A percentile compares a stretch with the other conserved stretches of the same genome.
Conservation (phyloP, 1,140 invertebrate species). For the Caerostris extrusa region DNA sequence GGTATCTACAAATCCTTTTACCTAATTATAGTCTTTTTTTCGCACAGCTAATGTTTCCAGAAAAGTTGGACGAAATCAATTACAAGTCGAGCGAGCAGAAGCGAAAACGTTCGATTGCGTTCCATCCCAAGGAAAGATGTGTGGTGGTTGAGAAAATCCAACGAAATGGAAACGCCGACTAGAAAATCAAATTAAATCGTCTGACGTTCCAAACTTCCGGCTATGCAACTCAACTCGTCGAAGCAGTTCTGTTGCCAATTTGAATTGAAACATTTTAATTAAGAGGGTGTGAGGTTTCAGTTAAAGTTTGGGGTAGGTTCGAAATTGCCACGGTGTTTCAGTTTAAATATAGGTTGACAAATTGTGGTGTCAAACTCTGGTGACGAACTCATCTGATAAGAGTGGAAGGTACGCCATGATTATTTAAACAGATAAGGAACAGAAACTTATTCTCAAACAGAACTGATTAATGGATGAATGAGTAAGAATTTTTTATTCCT, state of each 20-base stretch:
- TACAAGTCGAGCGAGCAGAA: conserved; percentile 38
- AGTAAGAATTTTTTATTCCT: too few relatives aligned
- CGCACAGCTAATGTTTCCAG: not conserved
- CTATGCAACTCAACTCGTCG: conserved; percentile 11
- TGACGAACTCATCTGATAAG: too few relatives aligned
- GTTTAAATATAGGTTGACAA: not conserved
- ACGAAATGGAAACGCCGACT: conserved; percentile 22
- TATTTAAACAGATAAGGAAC: too few relatives aligned
- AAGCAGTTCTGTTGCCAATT: not conserved
- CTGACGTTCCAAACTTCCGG: not conserved
- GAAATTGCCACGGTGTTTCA: not conserved
- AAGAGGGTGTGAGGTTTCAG: not conserved
- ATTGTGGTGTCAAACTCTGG: not conserved
- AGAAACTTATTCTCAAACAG: too few relatives aligned
- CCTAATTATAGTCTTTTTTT: conserved; percentile 65
- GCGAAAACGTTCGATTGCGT: conserved; percentile 42
- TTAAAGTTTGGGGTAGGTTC: not conserved
- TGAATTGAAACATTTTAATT: not conserved
- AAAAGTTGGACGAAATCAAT: conserved; percentile 56
- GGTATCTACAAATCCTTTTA: conserved; percentile 61
- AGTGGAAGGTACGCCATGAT: too few relatives aligned
- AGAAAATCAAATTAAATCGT: conserved; percentile 43
- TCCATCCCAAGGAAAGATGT: not conserved
- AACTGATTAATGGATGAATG: too few relatives aligned
- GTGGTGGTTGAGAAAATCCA: too few relatives aligned